Evolutionary conservation across 2,113 vertebrate species (phyloP), one percentile per base, ranked within the genome.

Genomic region (Channa argus): DNA sequence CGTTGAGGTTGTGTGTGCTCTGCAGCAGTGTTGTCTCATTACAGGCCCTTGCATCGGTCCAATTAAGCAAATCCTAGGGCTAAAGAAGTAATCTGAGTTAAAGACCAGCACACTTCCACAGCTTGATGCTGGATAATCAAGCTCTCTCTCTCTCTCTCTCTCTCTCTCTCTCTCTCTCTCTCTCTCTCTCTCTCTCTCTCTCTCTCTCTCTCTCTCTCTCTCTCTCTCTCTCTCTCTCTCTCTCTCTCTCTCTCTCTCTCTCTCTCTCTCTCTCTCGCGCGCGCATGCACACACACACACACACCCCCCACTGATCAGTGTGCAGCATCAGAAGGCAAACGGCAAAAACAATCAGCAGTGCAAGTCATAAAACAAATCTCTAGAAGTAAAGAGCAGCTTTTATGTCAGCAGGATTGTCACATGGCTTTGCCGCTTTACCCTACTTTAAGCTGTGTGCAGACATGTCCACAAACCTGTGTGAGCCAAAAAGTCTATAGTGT

Each of bases 1-100:
- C 5, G 64, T 73, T 83, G 84, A 90, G 76, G 74, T 91, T 88
- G 86, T 74, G 67, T 43, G 61, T 3, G n/a, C 53, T 24, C 24
- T 24, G 24, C 43, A n/a, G 64, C 71, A 38, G 45, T 50, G 41
- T 73, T 11, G 41, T 58, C 58, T 86, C 72, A 46, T 72, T 61
- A 55, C 63, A 43, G 61, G 50, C 51, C 60, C 56, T 56, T 11
- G 36, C 52, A 46, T 68, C 58, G 3, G 52, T 78, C 51, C 68
- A 82, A 61, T 81, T 52, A 39, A 55, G 72, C 11, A 44, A 77
- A 85, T 74, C 68, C 9, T 36, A 71, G 14, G 52, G 46, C 63
- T 52, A 2, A 44, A 58, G 24, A 68, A 14, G 69, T 78, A 72
- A 87, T 79, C 67, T 13, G 12, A 34, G 58, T 73, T 69, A 44